A percentile compares a stretch with the other conserved stretches of the same genome.
phyloP scores from a whole-genome alignment of 2,888 invertebrate species.

The Brenthis ino region DNA sequence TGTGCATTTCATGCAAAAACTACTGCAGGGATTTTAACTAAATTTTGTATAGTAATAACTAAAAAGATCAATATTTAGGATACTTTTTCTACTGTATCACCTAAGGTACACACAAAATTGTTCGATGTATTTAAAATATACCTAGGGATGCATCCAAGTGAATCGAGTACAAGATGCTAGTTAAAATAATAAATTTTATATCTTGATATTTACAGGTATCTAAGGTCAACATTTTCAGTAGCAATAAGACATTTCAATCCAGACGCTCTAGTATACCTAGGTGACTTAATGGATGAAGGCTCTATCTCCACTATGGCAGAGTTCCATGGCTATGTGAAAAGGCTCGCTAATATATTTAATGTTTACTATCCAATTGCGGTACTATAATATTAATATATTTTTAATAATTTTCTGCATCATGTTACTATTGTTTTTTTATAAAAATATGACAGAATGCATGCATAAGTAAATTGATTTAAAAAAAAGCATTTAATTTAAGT shows the following conservation, averaged over 20 bases:
- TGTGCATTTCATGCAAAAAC: too few relatives aligned
- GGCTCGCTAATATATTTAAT: slow-evolving; percentile 83
- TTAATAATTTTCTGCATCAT: background rate
- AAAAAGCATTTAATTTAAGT: too few relatives aligned
- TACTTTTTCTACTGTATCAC: too few relatives aligned
- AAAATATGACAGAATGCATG: background rate
- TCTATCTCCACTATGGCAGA: slow-evolving; percentile 87
- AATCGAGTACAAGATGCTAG: background rate
- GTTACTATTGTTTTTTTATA: too few relatives aligned
- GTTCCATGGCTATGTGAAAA: slow-evolving; percentile 87
- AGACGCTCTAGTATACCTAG: slow-evolving; percentile 93
- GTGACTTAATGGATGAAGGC: slow-evolving; percentile 98
- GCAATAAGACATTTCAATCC: slow-evolving; percentile 89
- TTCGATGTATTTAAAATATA: background rate
- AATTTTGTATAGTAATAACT: too few relatives aligned
- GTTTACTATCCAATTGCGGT: slow-evolving; percentile 59
- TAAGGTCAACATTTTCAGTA: slow-evolving; percentile 88
- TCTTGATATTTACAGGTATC: slow-evolving; percentile 83
- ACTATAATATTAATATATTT: slow-evolving; percentile 39
- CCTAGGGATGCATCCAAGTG: background rate
- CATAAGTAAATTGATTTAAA: too few relatives aligned
- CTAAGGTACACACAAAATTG: too few relatives aligned
- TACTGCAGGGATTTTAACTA: too few relatives aligned
- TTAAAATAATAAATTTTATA: background rate
- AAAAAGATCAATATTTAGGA: too few relatives aligned